Percentiles rank a stretch among this genome's conserved stretches.
phyloP scores from a whole-genome alignment of 2,888 invertebrate species.

The Abrostola tripartita region DNA sequence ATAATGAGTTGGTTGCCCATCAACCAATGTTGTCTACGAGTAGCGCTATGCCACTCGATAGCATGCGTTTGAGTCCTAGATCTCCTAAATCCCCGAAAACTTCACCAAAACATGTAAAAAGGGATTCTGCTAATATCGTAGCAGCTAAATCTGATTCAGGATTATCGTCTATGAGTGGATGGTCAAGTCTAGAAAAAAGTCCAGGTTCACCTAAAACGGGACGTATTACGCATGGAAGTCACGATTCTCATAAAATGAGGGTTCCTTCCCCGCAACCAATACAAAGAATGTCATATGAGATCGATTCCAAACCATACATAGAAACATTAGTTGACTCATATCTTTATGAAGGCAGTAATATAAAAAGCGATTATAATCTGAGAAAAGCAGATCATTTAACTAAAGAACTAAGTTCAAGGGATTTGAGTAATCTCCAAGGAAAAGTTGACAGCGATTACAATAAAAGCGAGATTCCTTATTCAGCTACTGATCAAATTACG shows the following conservation, averaged over 20 bases:
- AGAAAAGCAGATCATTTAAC: conserved; percentile 67
- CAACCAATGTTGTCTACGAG: conserved; percentile 76
- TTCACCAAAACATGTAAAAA: conserved; percentile 91
- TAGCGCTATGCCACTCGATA: conserved; percentile 73
- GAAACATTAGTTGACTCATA: conserved; percentile 89
- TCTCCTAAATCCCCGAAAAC: conserved; percentile 92
- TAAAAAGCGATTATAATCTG: conserved; percentile 75
- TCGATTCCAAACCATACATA: conserved; percentile 82
- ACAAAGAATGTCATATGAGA: conserved; percentile 79
- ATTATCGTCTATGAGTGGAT: conserved; percentile 95
- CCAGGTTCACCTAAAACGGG: conserved; percentile 93
- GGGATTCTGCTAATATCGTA: conserved; percentile 89
- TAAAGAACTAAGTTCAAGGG: conserved; percentile 74
- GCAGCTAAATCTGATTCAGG: conserved; percentile 95
- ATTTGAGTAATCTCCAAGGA: conserved; percentile 73
- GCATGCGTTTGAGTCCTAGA: conserved; percentile 90
- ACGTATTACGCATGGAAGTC: conserved; percentile 74
- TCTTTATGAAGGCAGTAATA: conserved; percentile 70
- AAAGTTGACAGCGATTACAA: conserved; percentile 72
- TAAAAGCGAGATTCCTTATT: conserved; percentile 72
- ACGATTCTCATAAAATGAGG: conserved; percentile 81
- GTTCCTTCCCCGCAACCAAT: conserved; percentile 78
- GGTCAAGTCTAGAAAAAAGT: conserved; percentile 95
- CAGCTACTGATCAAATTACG: conserved; percentile 68
- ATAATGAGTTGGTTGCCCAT: conserved; percentile 69